Percentiles rank a stretch among this genome's conserved stretches.
These are phyloP conservation scores for Zosterops lateralis DNA, from an alignment of 2,113 vertebrate genomes.

Conservation along the genomic window DNA sequence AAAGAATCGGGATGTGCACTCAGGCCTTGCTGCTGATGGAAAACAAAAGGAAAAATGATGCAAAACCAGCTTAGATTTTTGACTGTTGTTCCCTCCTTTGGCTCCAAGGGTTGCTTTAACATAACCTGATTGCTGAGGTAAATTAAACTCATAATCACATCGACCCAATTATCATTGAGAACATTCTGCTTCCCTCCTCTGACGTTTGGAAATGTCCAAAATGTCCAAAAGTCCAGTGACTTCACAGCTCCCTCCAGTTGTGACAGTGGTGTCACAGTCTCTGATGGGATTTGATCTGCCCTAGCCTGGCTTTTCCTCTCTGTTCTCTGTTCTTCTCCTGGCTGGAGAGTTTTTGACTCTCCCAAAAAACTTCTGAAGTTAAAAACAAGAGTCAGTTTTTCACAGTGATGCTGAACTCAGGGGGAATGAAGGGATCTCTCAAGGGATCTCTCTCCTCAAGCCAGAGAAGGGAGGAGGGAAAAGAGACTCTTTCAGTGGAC, in stretches of 20 bases:
- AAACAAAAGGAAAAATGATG: background rate
- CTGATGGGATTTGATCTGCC: background rate
- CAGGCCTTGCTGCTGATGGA: background rate
- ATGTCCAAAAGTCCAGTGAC: background rate
- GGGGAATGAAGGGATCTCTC: background rate
- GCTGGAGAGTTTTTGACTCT: background rate
- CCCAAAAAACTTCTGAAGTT: background rate
- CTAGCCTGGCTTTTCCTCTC: background rate
- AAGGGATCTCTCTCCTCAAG: too few species aligned
- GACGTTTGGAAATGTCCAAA: background rate
- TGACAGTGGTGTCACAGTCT: background rate
- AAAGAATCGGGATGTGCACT: accelerated
- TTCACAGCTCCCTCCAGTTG: background rate
- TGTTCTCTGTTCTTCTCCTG: background rate
- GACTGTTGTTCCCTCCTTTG: background rate
- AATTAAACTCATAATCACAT: background rate
- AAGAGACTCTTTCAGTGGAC: accelerated
- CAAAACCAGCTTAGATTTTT: background rate
- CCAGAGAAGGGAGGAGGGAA: background rate
- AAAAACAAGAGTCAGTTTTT: background rate
- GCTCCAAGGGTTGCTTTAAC: background rate
- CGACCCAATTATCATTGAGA: background rate
- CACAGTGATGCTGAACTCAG: accelerated
- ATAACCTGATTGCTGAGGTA: background rate
- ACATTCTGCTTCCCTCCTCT: background rate